Base-by-base conservation (phyloP, 2,797 vertebrate species). In the Rousettus madagascariensis region DNA sequence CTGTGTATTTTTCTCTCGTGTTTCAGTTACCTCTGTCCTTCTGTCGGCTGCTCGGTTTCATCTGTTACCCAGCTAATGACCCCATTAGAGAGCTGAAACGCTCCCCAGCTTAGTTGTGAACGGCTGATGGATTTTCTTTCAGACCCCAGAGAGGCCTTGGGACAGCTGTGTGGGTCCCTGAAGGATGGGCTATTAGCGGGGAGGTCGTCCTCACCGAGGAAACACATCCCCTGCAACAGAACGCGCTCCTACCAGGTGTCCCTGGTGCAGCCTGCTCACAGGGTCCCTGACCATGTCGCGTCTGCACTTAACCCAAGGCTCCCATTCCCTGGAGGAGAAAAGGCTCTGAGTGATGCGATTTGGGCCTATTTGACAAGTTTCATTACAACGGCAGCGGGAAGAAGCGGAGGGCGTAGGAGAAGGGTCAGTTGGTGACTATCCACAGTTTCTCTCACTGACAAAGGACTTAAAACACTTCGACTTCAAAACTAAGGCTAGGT, bases 31-130 rank as follows among this genome's bases (percentile, higher is more conserved):
- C 46, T 92, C 77, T 83, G 78, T 30, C 86, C 57, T 91, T 94
- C 95, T 77, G 79, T 80, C 1, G 0, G 0, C 87, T 65, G 49
- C 77, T 86, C 53, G 0, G 1, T 71, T 85, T 96, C 86, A 69
- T 80, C 59, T 92, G 87, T 89, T 63, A 85, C 49, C 80, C 75
- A 84, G 82, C 51, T 82, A 94, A 96, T 78, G 83, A 84, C 66
- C 74, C 96, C 92, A 46, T 72, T 78, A 95, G 82, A 86, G 59
- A 92, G 78, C 30, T 10, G 49, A 89, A 80, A n/a, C 0, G 15
- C 36, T 90, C 75, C 49, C 66, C 41, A 49, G 84, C 41, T 85
- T 43, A 6, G 3, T 74, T 0, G 0, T 88, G 94, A 94, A 90
- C 66, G 83, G 83, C 10, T 82, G 92, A 91, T 86, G 55, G 87